Percentiles rank a stretch among this genome's conserved stretches.
Conservation (phyloP, 1,140 invertebrate genomes). For the Bursaphelenchus mucronatus region DNA sequence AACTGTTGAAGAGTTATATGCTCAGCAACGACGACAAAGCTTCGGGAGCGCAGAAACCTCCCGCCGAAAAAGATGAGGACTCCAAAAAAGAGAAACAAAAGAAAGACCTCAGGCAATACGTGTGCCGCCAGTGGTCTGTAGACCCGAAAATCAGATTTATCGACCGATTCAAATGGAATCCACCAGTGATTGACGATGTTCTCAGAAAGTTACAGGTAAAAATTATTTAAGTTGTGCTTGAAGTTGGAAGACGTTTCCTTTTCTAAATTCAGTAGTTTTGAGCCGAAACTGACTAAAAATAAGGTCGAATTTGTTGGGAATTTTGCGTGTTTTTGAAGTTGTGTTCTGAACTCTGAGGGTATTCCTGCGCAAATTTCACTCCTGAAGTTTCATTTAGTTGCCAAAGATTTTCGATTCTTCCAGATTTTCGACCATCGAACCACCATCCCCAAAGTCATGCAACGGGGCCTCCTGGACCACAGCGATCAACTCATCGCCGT, state of each 20-base stretch:
- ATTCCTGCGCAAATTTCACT: background rate
- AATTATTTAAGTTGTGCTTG: background rate
- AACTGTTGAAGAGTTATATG: constrained; percentile 45
- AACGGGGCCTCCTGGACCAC: constrained; percentile 92
- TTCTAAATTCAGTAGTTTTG: constrained; percentile 17
- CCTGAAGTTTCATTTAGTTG: constrained; percentile 34
- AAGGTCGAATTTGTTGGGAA: constrained; percentile 11
- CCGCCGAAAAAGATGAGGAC: constrained; percentile 10
- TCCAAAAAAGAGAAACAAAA: constrained; percentile 64
- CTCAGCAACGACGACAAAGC: constrained; percentile 21
- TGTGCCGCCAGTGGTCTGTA: constrained; percentile 92
- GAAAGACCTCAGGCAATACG: constrained; percentile 84
- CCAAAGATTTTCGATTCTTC: constrained; percentile 71
- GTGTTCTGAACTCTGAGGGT: background rate
- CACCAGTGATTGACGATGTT: constrained; percentile 55
- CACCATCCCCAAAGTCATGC: constrained; percentile 98
- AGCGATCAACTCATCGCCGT: constrained; percentile 74
- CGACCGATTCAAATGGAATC: constrained; percentile 47
- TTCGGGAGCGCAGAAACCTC: constrained; percentile 2
- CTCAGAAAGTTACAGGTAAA: constrained; percentile 48
- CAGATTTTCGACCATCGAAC: constrained; percentile 92
- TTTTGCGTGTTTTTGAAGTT: constrained; percentile 14
- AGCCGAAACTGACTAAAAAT: constrained; percentile 21
- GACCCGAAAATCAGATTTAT: constrained; percentile 86
- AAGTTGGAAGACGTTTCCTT: background rate